These are phyloP conservation scores for Enteromius argenteus DNA, from an alignment of 2,797 vertebrate species.

Conservation along the genomic window DNA sequence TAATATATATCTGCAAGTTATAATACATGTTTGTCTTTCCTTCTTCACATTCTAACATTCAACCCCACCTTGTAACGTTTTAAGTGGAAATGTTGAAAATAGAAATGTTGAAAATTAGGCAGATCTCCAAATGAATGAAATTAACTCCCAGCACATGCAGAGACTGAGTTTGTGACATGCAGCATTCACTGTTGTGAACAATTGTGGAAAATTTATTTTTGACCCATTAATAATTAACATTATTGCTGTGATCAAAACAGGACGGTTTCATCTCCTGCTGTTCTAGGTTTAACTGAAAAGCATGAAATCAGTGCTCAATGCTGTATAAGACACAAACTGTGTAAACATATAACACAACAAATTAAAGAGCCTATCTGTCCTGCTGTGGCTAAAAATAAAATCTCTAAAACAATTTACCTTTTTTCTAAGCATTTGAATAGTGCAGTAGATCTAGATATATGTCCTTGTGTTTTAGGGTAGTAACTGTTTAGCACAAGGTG, in stretches of 20 bases:
- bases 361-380: neutral
- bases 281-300: neutral
- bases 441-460: neutral
- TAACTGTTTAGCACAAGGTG: slow-evolving; percentile 7
- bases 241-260: neutral
- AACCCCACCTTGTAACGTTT: neutral
- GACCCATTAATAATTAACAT: neutral
- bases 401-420: neutral
- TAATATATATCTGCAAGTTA: neutral
- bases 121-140: neutral
- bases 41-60: neutral
- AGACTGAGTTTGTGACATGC: neutral
- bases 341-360: neutral
- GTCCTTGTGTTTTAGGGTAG: neutral
- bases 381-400: neutral
- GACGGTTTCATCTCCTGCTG: neutral
- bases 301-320: neutral
- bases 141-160: too few species aligned
- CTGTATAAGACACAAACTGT: neutral
- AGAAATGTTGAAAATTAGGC: neutral
- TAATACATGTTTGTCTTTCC: neutral
- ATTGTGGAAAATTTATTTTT: neutral
- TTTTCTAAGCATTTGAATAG: neutral
- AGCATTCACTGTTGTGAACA: neutral
- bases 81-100: neutral